Percentiles rank a stretch among this genome's conserved stretches.
phyloP scores from a whole-genome alignment of 2,113 vertebrate species.

The Ochotona princeps region DNA sequence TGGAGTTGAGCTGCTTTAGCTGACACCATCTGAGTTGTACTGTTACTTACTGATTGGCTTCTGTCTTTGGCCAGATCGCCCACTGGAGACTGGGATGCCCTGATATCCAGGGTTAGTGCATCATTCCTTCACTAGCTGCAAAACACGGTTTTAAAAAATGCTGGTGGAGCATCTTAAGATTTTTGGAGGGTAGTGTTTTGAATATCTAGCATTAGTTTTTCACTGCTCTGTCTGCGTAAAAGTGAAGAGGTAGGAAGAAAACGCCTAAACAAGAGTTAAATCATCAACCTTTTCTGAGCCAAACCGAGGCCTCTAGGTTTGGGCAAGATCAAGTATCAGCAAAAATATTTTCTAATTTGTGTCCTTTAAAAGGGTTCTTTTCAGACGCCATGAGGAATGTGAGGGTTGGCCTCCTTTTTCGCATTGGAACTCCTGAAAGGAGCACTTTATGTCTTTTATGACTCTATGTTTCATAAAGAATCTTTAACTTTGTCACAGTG shows the following conservation, averaged over 20 bases:
- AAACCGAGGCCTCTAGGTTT: neutral
- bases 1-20: neutral
- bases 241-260: slow-evolving; percentile 22
- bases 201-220: slow-evolving; percentile 19
- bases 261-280: slow-evolving; percentile 44
- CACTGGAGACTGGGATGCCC: neutral
- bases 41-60: neutral
- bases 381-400: slow-evolving; percentile 27
- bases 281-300: slow-evolving; percentile 15
- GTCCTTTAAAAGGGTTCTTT: slow-evolving; percentile 60
- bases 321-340: slow-evolving; percentile 66
- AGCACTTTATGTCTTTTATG: slow-evolving; percentile 54
- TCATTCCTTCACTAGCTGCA: neutral
- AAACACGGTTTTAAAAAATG: slow-evolving; percentile 17
- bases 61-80: neutral
- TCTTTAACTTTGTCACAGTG: slow-evolving; percentile 23
- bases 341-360: slow-evolving; percentile 61
- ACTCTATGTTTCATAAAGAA: neutral
- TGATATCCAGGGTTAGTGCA: neutral
- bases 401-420: slow-evolving; percentile 61
- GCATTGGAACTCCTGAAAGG: slow-evolving; percentile 48
- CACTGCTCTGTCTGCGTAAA: neutral
- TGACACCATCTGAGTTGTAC: slow-evolving; percentile 48
- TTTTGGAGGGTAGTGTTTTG: slow-evolving; percentile 26
- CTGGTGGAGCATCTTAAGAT: slow-evolving; percentile 35